These are phyloP conservation scores for Rattus rattus DNA, from an alignment of 2,113 vertebrate species.

Conservation along the genomic window DNA sequence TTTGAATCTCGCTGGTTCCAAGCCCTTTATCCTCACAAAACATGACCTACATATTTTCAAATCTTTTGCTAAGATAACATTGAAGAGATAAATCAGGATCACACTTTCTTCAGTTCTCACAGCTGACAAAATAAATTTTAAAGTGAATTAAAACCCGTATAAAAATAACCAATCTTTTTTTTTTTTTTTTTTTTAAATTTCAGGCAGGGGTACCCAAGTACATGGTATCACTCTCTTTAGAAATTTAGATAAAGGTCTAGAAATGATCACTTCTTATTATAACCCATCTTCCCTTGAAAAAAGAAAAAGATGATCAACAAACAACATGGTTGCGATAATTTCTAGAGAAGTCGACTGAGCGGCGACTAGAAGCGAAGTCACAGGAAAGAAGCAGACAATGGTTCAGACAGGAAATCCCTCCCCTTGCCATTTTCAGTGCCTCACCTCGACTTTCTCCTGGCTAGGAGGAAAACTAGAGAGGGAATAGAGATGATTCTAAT, in stretches of 20 bases:
- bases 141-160: conserved; percentile 46
- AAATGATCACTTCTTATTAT: neutral
- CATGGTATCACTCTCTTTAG: neutral
- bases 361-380: neutral
- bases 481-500: conserved; percentile 78
- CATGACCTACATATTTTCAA: neutral
- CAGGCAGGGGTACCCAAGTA: neutral
- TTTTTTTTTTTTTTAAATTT: too few species aligned
- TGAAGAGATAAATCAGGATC: neutral
- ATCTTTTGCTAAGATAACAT: neutral
- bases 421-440: neutral
- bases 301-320: neutral
- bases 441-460: conserved; percentile 55
- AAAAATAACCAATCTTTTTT: conserved; percentile 30
- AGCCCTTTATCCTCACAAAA: neutral
- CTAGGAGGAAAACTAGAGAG: conserved; percentile 58
- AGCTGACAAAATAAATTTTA: conserved; percentile 25
- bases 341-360: neutral
- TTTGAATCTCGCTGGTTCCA: neutral
- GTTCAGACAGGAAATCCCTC: neutral
- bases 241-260: neutral
- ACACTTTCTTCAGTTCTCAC: neutral
- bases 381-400: neutral
- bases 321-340: neutral
- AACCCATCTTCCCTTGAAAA: neutral